These are phyloP conservation scores for Glareola pratincola DNA, from an alignment of 2,113 vertebrate genomes.

Conservation along the genomic window DNA sequence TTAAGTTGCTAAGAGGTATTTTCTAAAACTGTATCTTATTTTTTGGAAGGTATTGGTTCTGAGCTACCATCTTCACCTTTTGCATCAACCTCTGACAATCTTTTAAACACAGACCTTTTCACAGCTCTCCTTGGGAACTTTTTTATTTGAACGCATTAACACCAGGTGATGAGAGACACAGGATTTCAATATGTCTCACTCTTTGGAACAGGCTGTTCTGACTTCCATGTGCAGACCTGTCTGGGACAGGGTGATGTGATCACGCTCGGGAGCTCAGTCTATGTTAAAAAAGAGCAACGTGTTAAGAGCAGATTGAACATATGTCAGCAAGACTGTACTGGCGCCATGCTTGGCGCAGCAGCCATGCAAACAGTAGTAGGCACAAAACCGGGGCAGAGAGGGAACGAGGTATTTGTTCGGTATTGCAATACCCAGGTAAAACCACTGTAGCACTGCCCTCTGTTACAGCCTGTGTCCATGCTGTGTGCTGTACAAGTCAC, in stretches of 20 bases:
- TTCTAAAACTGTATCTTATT: background rate
- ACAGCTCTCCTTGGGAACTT: background rate
- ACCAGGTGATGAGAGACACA: fast-evolving
- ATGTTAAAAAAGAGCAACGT: background rate
- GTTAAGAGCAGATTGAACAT: background rate
- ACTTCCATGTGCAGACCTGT: background rate
- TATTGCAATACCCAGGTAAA: background rate
- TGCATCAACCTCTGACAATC: background rate
- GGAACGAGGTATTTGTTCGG: background rate
- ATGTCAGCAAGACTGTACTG: background rate
- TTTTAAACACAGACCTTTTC: background rate
- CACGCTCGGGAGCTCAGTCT: fast-evolving
- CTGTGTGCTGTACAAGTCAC: fast-evolving
- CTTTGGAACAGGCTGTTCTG: background rate
- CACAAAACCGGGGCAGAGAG: background rate
- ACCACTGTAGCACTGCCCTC: background rate
- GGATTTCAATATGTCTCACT: background rate
- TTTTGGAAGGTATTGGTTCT: background rate
- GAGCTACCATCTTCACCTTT: background rate
- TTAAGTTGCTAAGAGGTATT: background rate
- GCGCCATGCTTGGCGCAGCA: fast-evolving
- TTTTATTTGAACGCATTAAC: background rate
- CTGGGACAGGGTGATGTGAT: background rate
- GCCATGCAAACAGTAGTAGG: background rate
- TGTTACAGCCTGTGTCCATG: fast-evolving